A percentile compares a stretch with the other conserved stretches of the same genome.
Conservation (phyloP, 2,113 vertebrate species). For the Cricetomys ansorgei region DNA sequence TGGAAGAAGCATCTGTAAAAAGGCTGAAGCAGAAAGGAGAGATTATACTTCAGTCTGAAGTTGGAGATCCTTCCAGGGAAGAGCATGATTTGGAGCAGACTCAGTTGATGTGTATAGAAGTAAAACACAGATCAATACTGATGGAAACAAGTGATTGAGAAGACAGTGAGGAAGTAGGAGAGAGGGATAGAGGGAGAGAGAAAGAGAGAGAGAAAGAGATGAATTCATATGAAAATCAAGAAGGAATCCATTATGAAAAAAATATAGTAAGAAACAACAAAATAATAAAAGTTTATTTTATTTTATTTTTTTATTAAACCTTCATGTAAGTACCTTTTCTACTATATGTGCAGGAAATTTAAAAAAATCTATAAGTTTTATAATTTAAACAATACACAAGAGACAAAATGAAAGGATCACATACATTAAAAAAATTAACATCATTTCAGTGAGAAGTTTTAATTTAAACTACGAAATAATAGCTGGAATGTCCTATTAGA, state of each 20-base stretch:
- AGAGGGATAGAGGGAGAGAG: neutral
- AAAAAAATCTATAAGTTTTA: neutral
- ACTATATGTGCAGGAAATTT: neutral
- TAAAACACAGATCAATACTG: neutral
- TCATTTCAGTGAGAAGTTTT: neutral
- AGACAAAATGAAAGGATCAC: neutral
- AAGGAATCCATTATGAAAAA: neutral
- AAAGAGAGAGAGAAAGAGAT: neutral
- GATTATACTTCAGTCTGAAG: neutral
- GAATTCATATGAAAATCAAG: neutral
- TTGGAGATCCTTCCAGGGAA: neutral
- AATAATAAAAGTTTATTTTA: neutral
- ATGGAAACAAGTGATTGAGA: neutral
- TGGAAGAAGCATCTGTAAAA: neutral
- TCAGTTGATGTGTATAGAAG: rapidly evolving
- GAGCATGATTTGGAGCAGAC: rapidly evolving
- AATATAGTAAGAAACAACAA: neutral
- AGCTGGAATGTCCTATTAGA: neutral
- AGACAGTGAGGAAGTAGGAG: neutral
- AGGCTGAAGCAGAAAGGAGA: neutral
- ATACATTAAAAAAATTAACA: neutral
- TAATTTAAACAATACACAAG: neutral
- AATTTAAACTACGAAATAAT: neutral
- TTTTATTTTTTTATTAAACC: too few species aligned
- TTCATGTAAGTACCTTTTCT: too few species aligned